Conservation (phyloP, 2,888 invertebrate species). For the Limnephilus marmoratus region DNA sequence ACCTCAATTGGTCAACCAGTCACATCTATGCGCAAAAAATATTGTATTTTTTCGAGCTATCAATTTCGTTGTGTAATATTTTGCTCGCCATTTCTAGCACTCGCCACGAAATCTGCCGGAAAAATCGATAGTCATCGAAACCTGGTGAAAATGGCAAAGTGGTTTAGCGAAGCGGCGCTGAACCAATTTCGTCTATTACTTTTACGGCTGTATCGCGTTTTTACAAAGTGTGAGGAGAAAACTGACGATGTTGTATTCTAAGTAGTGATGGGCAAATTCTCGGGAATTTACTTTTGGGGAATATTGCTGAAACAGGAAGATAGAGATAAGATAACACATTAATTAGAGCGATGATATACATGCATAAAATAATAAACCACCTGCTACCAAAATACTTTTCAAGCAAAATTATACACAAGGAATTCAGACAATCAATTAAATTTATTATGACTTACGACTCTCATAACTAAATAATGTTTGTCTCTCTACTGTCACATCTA, state of each 20-base stretch:
- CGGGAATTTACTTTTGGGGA: no score
- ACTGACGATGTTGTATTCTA: not conserved
- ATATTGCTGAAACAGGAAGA: no score
- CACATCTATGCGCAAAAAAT: not conserved
- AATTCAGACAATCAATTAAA: no score
- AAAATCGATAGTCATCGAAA: not conserved
- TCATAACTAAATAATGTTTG: no score
- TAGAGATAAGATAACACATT: no score
- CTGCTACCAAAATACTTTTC: no score
- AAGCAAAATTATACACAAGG: no score
- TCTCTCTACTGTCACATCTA: no score
- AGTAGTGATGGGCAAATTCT: not conserved
- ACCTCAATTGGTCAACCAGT: not conserved
- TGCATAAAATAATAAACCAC: no score
- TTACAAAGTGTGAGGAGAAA: not conserved
- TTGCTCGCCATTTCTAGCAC: not conserved
- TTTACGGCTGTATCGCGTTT: slow-evolving; percentile 2
- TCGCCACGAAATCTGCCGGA: not conserved
- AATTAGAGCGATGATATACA: no score
- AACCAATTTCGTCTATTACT: not conserved
- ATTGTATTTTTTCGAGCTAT: no score
- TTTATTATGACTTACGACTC: no score
- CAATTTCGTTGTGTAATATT: not conserved
- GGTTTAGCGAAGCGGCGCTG: not conserved
- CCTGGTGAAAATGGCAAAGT: not conserved